Evolutionary conservation across 2,113 vertebrate species (phyloP), one percentile per base, ranked within the genome.

Genomic region (Corythaixoides concolor): DNA sequence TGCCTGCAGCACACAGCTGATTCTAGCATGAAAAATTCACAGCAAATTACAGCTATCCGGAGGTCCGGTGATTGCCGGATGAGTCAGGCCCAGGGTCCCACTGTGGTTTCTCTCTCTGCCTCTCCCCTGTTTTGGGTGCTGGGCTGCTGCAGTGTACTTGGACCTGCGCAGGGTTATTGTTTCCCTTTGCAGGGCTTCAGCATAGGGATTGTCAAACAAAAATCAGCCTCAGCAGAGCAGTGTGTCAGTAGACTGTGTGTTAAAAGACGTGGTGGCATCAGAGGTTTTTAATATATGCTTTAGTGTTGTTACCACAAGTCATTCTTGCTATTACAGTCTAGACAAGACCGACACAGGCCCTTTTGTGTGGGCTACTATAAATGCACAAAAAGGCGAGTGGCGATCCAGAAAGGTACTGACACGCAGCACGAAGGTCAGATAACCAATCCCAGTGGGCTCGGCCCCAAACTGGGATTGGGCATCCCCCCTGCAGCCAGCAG

Each of bases 11-110:
- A 30, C 67, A 75, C 95, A 78, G 93, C 88, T 89, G 74, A 91
- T 80, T 43, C 52, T 45, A 28, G 85, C 93, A 96, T 85, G 93
- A 92, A 92, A 75, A 88, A 95, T 94, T 93, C 96, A 81, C 72
- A 6, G 82, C 33, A 2, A 70, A 43, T 53, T 10, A 6, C 72
- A 81, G 92, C 63, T 59, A 5, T 16, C 39, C 5, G 1, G n/a
- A 15, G 64, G 37, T 30, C 63, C 7, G 5, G 45, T 58, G 87
- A 67, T 60, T 37, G 28, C 76, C 0, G 1, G 45, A 32, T 79
- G 87, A 88, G 39, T 85, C 75, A 6, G 32, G 47, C 37, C 6
- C 28, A 0, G 26, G 62, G 5, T 49, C 88, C 56, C 16, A 0
- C 32, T 3, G n/a, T 0, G 15, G 15, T 39, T 85, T 39, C 63